A percentile compares a stretch with the other conserved stretches of the same genome.
Conservation (phyloP, 1,140 invertebrate species). For the Coenobita brevimanus region DNA sequence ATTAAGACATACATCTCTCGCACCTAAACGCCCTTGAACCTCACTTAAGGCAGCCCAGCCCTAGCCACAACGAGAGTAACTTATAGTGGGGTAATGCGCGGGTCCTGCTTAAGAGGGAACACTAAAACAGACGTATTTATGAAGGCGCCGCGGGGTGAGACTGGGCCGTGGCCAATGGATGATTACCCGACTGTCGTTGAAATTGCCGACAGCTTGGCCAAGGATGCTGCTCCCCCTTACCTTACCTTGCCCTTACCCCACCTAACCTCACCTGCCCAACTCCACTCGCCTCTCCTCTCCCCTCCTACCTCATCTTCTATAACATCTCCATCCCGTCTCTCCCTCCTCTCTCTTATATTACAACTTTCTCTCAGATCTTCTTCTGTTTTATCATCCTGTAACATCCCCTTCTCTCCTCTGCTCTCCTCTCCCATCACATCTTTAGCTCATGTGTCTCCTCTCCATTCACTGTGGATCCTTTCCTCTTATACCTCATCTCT, state of each 20-base stretch:
- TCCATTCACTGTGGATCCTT: too few relatives aligned
- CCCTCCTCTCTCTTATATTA: not conserved
- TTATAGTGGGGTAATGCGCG: not conserved
- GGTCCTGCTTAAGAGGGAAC: slow-evolving; percentile 23
- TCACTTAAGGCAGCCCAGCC: not conserved
- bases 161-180: slow-evolving; percentile 37
- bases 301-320: not conserved
- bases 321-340: not conserved
- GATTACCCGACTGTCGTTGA: slow-evolving; percentile 41
- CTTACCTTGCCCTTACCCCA: not conserved
- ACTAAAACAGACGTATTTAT: slow-evolving; percentile 45
- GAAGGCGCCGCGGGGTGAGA: not conserved
- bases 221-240: not conserved
- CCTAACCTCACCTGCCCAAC: not conserved
- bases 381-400: too few relatives aligned
- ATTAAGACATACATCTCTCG: slow-evolving; percentile 42
- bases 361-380: too few relatives aligned
- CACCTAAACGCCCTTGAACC: slow-evolving; percentile 23
- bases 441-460: too few relatives aligned
- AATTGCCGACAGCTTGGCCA: slow-evolving; percentile 1
- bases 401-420: too few relatives aligned
- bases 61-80: too few relatives aligned
- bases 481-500: too few relatives aligned
- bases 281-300: not conserved
- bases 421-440: too few relatives aligned